Conservation (phyloP, 2,888 invertebrate species). For the Eilema caniola region DNA sequence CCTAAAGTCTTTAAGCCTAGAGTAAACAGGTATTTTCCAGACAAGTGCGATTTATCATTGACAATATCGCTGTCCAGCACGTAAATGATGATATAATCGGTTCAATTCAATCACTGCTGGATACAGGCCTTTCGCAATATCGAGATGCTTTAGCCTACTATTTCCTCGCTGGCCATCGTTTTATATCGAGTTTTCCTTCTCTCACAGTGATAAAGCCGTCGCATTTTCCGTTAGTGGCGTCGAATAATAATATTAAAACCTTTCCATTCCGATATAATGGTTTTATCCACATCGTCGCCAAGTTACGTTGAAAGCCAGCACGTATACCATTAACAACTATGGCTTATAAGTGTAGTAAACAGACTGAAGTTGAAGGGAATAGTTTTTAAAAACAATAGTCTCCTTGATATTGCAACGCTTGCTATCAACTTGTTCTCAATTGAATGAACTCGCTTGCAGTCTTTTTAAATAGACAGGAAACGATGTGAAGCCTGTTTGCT, state of each 20-base stretch:
- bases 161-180: no score
- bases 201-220: no score
- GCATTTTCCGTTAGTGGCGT: no score
- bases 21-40: not conserved
- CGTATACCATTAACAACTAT: no score
- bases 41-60: not conserved
- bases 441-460: not conserved
- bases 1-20: not conserved
- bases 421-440: slow-evolving; percentile 1
- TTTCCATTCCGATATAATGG: no score
- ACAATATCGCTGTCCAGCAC: not conserved
- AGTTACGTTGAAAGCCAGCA: no score
- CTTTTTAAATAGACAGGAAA: slow-evolving; percentile 12
- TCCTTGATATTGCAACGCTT: not conserved
- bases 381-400: not conserved
- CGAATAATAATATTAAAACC: no score
- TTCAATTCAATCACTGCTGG: no score
- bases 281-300: no score
- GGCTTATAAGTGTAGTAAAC: not conserved
- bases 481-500: not conserved
- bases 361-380: not conserved
- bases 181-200: no score
- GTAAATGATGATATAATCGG: not conserved
- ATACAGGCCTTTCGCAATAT: no score
- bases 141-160: no score